Base-by-base conservation (phyloP, 1,140 invertebrate genomes). In the Sitodiplosis mosellana region DNA sequence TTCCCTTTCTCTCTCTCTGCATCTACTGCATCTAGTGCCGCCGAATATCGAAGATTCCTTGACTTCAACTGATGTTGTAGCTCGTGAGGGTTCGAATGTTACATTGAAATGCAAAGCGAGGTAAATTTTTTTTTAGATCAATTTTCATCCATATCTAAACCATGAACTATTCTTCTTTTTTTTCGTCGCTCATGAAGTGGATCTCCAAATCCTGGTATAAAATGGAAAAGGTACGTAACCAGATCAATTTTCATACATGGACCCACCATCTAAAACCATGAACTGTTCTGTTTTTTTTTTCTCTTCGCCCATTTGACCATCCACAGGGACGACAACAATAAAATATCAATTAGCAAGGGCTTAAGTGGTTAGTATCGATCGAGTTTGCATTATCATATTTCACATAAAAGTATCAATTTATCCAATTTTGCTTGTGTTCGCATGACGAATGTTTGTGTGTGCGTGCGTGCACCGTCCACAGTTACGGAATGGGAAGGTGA, bases 31-130 rank as follows among this genome's bases (percentile, higher is more conserved):
- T 8, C 7, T 41, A 92, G 88, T 93, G 54, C 88, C 88, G 14
- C 89, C 89, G 18, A 85, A 87, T 61, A 92, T 92, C 57, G 84
- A 89, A 58, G 86, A 91, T 68, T 78, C 83, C 27, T 73, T 85
- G 59, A 88, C 85, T 59, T 87, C 86, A 57, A 85, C 85, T 54
- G 88, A 93, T 64, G 81, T 89, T 33, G 88, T 92, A 55, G 87
- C 90, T 18, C 73, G 87, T 18, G 89, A 94, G 70, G 84, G 83
- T 47, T 75, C 85, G 49, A 91, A 93, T 66, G 85, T 92, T 46
- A 86, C 80, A 11, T 68, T 93, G 49, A 79, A 74, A 52, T 93
- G 89, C 66, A 27, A 27, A 27, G 27, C 4, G 3, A 27, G 4
- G 27, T 27, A n/a, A n/a, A 27, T 27, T 27, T 27, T 27, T 10